Percentiles rank a stretch among this genome's conserved stretches.
phyloP scores from a whole-genome alignment of 1,140 invertebrate species.

The Solenopsis invicta region DNA sequence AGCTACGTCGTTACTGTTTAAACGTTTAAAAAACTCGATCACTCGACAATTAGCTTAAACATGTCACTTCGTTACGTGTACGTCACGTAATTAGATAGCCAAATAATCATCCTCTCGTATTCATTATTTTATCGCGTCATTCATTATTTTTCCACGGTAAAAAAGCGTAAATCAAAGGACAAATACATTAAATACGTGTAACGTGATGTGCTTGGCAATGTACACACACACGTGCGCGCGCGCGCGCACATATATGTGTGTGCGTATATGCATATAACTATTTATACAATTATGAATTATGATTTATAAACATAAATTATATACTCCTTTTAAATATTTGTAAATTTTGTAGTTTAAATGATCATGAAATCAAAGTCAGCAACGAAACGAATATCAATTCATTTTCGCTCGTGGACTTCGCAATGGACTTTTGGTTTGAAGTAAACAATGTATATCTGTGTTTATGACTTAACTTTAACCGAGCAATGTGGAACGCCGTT shows the following conservation, averaged over 20 bases:
- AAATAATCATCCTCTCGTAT: constrained; percentile 47
- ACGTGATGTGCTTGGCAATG: background rate
- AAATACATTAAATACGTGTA: background rate
- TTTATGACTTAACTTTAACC: background rate
- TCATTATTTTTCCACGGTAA: constrained; percentile 16
- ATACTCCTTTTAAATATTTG: background rate
- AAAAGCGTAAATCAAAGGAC: constrained; percentile 2
- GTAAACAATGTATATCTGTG: background rate
- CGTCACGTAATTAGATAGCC: constrained; percentile 17
- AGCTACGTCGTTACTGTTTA: background rate
- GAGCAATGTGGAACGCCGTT: background rate
- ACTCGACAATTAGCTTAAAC: background rate
- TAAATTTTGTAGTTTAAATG: background rate
- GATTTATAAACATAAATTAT: background rate
- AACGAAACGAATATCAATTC: background rate
- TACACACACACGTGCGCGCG: background rate
- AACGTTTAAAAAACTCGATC: constrained; percentile 36
- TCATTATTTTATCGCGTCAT: constrained; percentile 34
- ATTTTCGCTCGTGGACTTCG: too few species aligned
- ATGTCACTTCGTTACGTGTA: background rate
- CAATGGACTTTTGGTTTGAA: background rate
- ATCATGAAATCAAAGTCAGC: background rate
- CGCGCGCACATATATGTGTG: too few species aligned
- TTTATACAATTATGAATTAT: background rate
- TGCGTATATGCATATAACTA: background rate